Conservation (phyloP, 2,797 vertebrate species). For the Vultur gryphus region DNA sequence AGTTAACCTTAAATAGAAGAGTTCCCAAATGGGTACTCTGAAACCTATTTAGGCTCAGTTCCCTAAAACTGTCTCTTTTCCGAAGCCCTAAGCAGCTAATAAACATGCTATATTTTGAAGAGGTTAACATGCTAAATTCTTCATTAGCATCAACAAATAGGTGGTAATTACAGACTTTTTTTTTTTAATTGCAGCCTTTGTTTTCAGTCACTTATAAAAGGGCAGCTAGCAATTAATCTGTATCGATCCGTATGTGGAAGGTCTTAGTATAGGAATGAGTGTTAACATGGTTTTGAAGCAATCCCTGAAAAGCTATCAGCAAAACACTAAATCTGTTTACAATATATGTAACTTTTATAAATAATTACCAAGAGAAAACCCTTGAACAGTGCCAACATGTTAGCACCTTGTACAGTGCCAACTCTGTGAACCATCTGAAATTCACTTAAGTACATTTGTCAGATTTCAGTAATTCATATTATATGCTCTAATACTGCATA, state of each 20-base stretch:
- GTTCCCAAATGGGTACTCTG: background rate
- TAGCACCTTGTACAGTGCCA: background rate
- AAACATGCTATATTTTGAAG: background rate
- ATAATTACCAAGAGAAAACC: background rate
- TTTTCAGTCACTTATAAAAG: background rate
- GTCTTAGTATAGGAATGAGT: accelerated
- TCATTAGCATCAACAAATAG: background rate
- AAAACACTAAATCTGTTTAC: background rate
- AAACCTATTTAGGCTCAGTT: background rate
- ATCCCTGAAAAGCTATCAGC: background rate
- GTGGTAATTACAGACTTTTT: background rate
- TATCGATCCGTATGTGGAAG: accelerated
- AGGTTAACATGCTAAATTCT: background rate
- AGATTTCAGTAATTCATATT: background rate
- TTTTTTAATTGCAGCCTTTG: background rate
- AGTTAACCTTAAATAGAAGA: background rate
- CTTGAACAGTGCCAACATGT: background rate
- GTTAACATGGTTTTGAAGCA: background rate
- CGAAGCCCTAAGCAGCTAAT: background rate
- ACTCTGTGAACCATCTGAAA: background rate
- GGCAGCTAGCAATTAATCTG: background rate
- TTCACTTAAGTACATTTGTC: background rate
- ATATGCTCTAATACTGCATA: background rate
- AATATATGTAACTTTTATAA: background rate
- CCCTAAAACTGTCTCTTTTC: background rate